These are phyloP conservation scores for Thereva nobilitata DNA, from an alignment of 2,888 invertebrate genomes.

Conservation along the genomic window DNA sequence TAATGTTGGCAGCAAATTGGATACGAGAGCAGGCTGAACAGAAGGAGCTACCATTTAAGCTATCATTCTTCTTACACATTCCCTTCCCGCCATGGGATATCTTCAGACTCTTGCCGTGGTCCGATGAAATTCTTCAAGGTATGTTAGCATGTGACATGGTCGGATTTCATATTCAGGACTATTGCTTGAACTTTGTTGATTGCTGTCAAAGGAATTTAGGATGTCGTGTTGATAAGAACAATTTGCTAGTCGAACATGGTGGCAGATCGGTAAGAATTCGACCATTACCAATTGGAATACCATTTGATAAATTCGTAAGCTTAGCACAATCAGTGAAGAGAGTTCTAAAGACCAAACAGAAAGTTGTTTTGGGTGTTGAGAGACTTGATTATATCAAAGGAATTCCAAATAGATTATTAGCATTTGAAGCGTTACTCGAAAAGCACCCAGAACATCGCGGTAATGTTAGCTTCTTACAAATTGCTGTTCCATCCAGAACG, in stretches of 20 bases:
- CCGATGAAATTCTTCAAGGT: constrained; percentile 91
- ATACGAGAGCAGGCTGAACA: constrained; percentile 85
- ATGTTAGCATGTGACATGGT: constrained; percentile 92
- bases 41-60: constrained; percentile 73
- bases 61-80: constrained; percentile 93
- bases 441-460: constrained; percentile 85
- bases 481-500: constrained; percentile 85
- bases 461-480: constrained; percentile 79
- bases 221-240: constrained; percentile 85
- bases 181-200: constrained; percentile 88
- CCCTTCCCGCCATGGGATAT: constrained; percentile 96
- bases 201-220: constrained; percentile 86
- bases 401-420: constrained; percentile 78
- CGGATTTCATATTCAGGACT: constrained; percentile 89
- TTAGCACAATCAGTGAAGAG: constrained; percentile 73
- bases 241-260: constrained; percentile 83
- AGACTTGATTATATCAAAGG: constrained; percentile 91
- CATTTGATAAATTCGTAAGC: constrained; percentile 82
- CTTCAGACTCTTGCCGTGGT: constrained; percentile 87
- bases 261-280: constrained; percentile 82
- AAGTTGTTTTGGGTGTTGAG: constrained; percentile 86
- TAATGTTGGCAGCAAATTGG: constrained; percentile 91
- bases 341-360: constrained; percentile 72
- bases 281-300: constrained; percentile 87
- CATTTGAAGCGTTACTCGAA: constrained; percentile 79